Conservation (phyloP, 30 jellyfish, hydroid and myxozoan species). For the Hydractinia symbiolongicarpus region DNA sequence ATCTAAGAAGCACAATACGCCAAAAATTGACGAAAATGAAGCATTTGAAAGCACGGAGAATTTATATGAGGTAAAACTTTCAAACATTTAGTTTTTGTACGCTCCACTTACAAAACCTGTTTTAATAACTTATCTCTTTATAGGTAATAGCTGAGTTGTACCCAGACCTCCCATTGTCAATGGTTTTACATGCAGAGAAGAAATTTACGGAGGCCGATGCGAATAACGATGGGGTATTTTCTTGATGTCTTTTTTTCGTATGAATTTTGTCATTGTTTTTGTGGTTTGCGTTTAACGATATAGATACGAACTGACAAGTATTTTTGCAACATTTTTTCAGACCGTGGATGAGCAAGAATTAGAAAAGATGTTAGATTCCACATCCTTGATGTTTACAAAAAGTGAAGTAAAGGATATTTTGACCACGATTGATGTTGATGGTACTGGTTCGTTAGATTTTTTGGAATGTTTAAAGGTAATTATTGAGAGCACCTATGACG, state of each 20-base stretch:
- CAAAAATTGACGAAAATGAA: conserved; percentile 32
- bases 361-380: conserved; percentile 62
- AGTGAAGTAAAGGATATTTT: conserved; percentile 60
- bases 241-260: not conserved
- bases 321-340: conserved; percentile 14
- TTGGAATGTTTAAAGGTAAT: conserved; percentile 75
- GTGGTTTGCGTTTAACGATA: not conserved
- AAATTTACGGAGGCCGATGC: conserved; percentile 74
- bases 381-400: conserved; percentile 66
- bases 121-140: not conserved
- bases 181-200: conserved; percentile 68
- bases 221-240: conserved; percentile 70
- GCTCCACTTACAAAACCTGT: not conserved
- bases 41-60: conserved; percentile 65
- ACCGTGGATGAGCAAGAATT: conserved; percentile 73
- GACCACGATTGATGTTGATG: conserved; percentile 58
- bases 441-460: conserved; percentile 65
- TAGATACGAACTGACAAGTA: not conserved
- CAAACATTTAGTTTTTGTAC: not conserved
- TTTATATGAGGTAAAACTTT: conserved; percentile 51
- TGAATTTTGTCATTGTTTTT: not conserved
- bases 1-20: conserved; percentile 33
- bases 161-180: conserved; percentile 68
- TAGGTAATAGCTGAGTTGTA: conserved; percentile 67
- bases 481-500: not conserved